Percentiles rank a stretch among this genome's conserved stretches.
phyloP scores from a whole-genome alignment of 2,797 vertebrate species.

The Rhinoraja longicauda region DNA sequence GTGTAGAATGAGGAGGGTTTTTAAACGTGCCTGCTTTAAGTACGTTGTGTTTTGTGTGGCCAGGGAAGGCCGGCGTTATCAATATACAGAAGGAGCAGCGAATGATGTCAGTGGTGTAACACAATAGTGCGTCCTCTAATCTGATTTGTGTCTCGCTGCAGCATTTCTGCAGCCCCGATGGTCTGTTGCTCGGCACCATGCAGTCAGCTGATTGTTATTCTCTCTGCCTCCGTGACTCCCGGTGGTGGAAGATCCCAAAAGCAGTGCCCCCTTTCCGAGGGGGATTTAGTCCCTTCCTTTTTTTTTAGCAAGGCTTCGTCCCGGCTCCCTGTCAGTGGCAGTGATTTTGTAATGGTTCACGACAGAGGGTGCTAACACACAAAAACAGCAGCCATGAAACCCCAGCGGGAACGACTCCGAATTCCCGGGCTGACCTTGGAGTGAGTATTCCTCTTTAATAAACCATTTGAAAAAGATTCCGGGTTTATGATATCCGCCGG shows the following conservation, averaged over 20 bases:
- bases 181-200: slow-evolving; percentile 11
- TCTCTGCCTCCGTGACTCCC: slow-evolving; percentile 66
- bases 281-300: slow-evolving; percentile 66
- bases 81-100: slow-evolving; percentile 19
- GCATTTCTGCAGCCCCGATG: too few relatives aligned
- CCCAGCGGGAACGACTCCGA: slow-evolving; percentile 96
- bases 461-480: slow-evolving; percentile 49
- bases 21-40: slow-evolving; percentile 3
- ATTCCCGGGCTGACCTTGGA: slow-evolving; percentile 99
- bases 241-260: slow-evolving; percentile 79
- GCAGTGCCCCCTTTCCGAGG: slow-evolving; percentile 51
- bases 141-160: background rate
- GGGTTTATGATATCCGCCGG: background rate
- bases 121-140: background rate
- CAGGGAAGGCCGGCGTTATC: slow-evolving; percentile 4
- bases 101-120: slow-evolving; percentile 19
- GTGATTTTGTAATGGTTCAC: slow-evolving; percentile 83
- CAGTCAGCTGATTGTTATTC: slow-evolving; percentile 55
- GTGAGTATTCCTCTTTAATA: slow-evolving; percentile 88
- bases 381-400: slow-evolving; percentile 90
- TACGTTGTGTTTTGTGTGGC: slow-evolving; percentile 17
- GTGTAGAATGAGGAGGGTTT: background rate
- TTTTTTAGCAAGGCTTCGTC: slow-evolving; percentile 71
- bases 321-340: slow-evolving; percentile 80
- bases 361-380: slow-evolving; percentile 78